Percentiles rank a stretch among this genome's conserved stretches.
phyloP scores from a whole-genome alignment of 1,140 invertebrate genomes.

The honey bee (Apis mellifera) region DNA sequence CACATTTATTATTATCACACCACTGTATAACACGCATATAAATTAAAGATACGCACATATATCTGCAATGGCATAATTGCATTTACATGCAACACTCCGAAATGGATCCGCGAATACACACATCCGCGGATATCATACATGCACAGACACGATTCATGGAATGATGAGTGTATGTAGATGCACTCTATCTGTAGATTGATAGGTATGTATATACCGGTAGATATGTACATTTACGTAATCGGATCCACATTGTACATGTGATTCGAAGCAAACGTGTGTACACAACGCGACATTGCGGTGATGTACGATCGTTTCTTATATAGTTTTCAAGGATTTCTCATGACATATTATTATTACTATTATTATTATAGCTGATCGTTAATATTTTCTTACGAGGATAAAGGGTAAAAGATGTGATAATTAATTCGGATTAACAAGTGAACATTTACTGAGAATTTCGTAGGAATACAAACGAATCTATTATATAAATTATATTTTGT shows the following conservation, averaged over 20 bases:
- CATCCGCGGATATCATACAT: background rate
- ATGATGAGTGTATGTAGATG: slow-evolving; percentile 22
- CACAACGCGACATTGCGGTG: background rate
- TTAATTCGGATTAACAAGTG: too few species aligned
- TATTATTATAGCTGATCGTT: too few species aligned
- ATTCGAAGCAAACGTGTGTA: slow-evolving; percentile 12
- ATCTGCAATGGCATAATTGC: background rate
- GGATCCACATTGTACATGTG: slow-evolving; percentile 22
- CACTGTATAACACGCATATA: too few species aligned
- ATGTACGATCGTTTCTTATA: background rate
- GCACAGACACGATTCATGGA: background rate
- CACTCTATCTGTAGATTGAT: slow-evolving; percentile 41
- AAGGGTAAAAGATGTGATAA: too few species aligned
- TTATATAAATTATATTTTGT: too few species aligned
- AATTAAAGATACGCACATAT: background rate
- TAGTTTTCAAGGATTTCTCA: background rate
- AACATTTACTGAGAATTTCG: too few species aligned
- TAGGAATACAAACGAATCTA: too few species aligned
- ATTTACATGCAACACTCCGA: slow-evolving; percentile 26
- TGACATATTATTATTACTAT: too few species aligned
- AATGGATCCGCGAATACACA: background rate
- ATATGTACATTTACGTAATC: slow-evolving; percentile 34
- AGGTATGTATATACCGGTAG: slow-evolving; percentile 23
- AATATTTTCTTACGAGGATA: too few species aligned
- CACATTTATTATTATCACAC: background rate